Percentiles rank a stretch among this genome's conserved stretches.
Conservation (phyloP, 2,113 vertebrate species). For the Hippocampus comes region DNA sequence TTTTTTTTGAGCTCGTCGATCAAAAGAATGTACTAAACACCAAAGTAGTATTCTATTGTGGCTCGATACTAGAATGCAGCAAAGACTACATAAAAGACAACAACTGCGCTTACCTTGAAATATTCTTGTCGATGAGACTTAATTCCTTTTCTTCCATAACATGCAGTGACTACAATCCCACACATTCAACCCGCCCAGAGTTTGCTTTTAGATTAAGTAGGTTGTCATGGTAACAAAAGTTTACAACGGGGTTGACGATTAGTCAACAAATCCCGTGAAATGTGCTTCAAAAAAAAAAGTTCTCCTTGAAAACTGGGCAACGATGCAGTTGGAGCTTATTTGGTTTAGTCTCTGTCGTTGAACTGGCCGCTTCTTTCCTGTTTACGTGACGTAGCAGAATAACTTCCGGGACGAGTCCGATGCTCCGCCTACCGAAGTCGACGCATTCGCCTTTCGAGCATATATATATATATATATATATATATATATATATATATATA, state of each 20-base stretch:
- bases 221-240: not conserved
- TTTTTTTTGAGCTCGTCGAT: too few relatives aligned
- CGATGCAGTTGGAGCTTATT: not conserved
- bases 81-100: not conserved
- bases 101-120: constrained; percentile 67
- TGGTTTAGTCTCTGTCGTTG: constrained; percentile 28
- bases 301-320: not conserved
- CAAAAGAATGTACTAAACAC: not conserved
- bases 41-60: not conserved
- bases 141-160: constrained; percentile 70
- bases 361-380: constrained; percentile 66
- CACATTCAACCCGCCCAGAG: not conserved
- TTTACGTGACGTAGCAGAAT: constrained; percentile 35
- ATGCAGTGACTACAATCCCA: not conserved
- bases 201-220: not conserved
- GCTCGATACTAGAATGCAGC: not conserved
- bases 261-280: not conserved
- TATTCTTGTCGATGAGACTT: constrained; percentile 71
- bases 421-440: not conserved
- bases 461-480: too few relatives aligned
- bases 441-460: not conserved
- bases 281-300: not conserved
- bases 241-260: not conserved
- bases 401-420: constrained; percentile 32
- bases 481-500: too few relatives aligned